Percentiles rank a stretch among this genome's conserved stretches.
Evolutionary conservation across 2,888 invertebrate species (phyloP).

Genomic region (Platycheirus albimanus): DNA sequence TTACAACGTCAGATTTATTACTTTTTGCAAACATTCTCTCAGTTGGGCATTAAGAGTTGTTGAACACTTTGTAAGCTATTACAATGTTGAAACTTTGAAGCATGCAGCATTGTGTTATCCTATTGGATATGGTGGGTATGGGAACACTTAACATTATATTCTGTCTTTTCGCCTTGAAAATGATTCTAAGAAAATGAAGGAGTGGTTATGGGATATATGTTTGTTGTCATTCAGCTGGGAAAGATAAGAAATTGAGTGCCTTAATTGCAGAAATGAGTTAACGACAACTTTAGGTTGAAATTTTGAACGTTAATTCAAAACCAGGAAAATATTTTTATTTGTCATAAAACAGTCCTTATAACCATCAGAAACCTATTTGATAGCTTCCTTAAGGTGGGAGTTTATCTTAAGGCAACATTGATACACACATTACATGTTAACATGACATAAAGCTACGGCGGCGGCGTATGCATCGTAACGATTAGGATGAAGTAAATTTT

Average conservation of each 20-base stretch:
- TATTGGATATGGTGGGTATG: background rate
- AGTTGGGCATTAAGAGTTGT: constrained; percentile 28
- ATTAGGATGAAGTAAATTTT: background rate
- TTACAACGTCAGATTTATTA: constrained; percentile 58
- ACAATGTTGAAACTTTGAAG: background rate
- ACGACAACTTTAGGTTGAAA: constrained; percentile 5
- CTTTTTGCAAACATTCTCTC: constrained; percentile 38
- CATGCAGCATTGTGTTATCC: background rate
- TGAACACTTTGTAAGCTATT: constrained; percentile 19
- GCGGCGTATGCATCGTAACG: constrained; percentile 34
- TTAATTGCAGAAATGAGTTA: constrained; percentile 36
- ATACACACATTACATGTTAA: background rate
- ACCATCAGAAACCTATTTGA: background rate
- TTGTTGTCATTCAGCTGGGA: constrained; percentile 24
- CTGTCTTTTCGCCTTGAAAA: background rate
- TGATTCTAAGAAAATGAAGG: no score
- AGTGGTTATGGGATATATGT: background rate
- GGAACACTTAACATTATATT: constrained; percentile 16
- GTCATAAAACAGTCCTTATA: background rate
- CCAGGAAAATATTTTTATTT: background rate
- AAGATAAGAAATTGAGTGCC: constrained; percentile 56
- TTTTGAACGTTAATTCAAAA: background rate
- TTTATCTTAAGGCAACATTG: background rate
- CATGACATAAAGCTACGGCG: constrained; percentile 38
- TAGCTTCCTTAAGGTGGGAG: background rate